phyloP scores from a whole-genome alignment of 2,888 invertebrate genomes.

The Muscina levida region DNA sequence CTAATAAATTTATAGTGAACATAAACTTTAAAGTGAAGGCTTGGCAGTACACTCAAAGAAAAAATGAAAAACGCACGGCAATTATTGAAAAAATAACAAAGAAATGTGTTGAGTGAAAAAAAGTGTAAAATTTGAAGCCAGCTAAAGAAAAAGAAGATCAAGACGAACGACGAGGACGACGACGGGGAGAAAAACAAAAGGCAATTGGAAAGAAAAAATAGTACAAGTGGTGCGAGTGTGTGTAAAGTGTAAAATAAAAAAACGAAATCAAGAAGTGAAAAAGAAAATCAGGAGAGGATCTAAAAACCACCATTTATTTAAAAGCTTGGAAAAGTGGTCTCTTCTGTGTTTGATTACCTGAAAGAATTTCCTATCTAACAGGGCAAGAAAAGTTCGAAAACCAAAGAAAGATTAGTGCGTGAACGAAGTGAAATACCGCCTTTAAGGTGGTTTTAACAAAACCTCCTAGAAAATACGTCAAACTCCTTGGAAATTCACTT shows the following conservation, averaged over 20 bases:
- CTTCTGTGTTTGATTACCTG: constrained; percentile 34
- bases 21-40: no score
- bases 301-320: constrained; percentile 39
- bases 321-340: constrained; percentile 26
- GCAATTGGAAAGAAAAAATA: constrained; percentile 3
- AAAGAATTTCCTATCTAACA: no score
- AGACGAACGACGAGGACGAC: constrained; percentile 47
- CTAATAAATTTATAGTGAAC: constrained; percentile 35
- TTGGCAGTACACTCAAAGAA: background rate
- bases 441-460: constrained; percentile 41
- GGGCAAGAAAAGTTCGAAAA: constrained; percentile 16
- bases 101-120: background rate
- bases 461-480: background rate
- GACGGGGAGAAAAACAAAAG: constrained; percentile 43
- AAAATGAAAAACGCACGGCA: background rate
- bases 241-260: background rate
- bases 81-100: background rate
- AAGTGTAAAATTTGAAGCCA: constrained; percentile 28
- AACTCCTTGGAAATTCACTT: background rate
- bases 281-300: constrained; percentile 43
- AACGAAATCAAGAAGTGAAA: constrained; percentile 21
- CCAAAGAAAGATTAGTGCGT: background rate
- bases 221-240: background rate
- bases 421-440: constrained; percentile 39
- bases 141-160: constrained; percentile 51